These are phyloP conservation scores for Tethea ocularis DNA, from an alignment of 2,888 invertebrate genomes.

Conservation along the genomic window DNA sequence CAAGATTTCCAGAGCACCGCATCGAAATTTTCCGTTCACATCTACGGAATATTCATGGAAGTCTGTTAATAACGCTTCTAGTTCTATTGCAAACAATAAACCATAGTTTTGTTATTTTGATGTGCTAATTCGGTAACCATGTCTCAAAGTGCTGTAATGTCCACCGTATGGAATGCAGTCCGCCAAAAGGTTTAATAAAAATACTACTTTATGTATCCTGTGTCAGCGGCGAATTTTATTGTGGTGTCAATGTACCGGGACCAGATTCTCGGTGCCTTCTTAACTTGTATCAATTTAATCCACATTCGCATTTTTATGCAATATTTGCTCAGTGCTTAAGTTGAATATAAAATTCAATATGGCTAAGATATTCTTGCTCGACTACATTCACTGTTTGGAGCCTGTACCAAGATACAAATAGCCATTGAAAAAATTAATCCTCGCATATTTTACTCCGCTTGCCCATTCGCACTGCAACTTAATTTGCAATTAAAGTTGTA, in stretches of 20 bases:
- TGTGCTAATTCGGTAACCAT: slow-evolving; percentile 31
- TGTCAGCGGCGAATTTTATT: slow-evolving; percentile 73
- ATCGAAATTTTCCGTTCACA: slow-evolving; percentile 13
- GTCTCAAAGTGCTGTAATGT: slow-evolving; percentile 47
- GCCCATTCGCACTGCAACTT: slow-evolving; percentile 16
- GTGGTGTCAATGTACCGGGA: slow-evolving; percentile 70
- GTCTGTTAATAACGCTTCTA: slow-evolving; percentile 24
- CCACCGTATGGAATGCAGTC: slow-evolving; percentile 65
- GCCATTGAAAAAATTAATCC: slow-evolving; percentile 23
- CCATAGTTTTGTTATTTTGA: slow-evolving; percentile 7
- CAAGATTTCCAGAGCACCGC: not conserved
- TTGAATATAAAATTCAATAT: slow-evolving; percentile 25
- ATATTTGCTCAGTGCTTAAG: slow-evolving; percentile 34
- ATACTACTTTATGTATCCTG: slow-evolving; percentile 77
- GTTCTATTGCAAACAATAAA: slow-evolving; percentile 19
- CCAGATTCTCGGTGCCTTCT: slow-evolving; percentile 55
- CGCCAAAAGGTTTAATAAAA: slow-evolving; percentile 77
- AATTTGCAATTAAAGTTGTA: slow-evolving; percentile 15
- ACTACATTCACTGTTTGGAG: slow-evolving; percentile 23
- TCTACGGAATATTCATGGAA: slow-evolving; percentile 12
- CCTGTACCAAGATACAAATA: slow-evolving; percentile 19
- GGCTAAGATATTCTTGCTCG: slow-evolving; percentile 22
- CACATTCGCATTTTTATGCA: slow-evolving; percentile 42
- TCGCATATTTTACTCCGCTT: slow-evolving; percentile 14
- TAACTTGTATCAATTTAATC: slow-evolving; percentile 59